Base-by-base conservation (phyloP, 2,113 vertebrate genomes). In the Erpornis zantholeuca region DNA sequence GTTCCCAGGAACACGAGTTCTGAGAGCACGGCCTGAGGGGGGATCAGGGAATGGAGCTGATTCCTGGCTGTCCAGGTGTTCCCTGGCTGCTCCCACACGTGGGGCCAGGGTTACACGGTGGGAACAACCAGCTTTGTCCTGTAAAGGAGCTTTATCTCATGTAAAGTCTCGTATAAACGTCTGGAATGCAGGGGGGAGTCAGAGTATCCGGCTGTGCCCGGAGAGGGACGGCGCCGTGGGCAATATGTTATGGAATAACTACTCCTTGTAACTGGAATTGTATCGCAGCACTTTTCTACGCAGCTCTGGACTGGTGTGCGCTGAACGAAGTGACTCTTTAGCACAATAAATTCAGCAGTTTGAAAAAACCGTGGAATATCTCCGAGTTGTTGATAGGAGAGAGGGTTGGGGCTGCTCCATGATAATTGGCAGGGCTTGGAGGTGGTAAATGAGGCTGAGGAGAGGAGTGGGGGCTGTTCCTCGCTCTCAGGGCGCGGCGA, bases 1-100 rank as follows among this genome's bases (percentile, higher is more conserved):
- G 96, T 95, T 82, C 98, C 98, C 53, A 31, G 38, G 38, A 77
- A 9, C 63, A 22, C 2, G 15, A 45, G 33, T 45, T 77, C 83
- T 0, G 27, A 69, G 83, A 52, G 63, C 0, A 12, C 15, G 0
- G 45, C 72, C 0, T 69, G 63, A 86, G 12, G 27, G 28, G 11
- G 59, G 3, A 33, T 38, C 28, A 12, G 45, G 84, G 64, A 61
- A 19, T 44, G 64, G 23, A 68, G 47, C 63, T 9, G 18, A 45
- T 53, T 77, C 54, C 54, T 0, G 15, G 14, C 38, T 69, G 18
- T 28, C 33, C 54, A 45, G 45, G 45, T n/a, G 72, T 25, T 53
- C 64, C 73, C 54, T 53, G 64, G 54, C 72, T 44, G 45, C n/a
- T 69, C 54, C 73, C 28, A 23, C 2, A 0, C 3, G 5, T 60